Conservation (phyloP, 2,797 vertebrate species). For the Myotis findleyi region DNA sequence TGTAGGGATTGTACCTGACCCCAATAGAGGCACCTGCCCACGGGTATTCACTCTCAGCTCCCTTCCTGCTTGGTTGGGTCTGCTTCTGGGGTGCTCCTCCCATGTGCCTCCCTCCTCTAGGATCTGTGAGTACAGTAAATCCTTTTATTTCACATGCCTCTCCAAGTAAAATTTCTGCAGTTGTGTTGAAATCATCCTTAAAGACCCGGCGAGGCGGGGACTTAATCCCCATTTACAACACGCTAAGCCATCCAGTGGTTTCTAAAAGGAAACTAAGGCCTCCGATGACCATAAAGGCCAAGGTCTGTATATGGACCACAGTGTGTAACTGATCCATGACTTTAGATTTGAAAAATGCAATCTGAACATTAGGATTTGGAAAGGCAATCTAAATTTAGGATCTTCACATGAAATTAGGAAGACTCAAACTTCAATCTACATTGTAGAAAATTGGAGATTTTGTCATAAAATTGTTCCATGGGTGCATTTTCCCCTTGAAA, state of each 20-base stretch:
- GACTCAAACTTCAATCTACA: not conserved
- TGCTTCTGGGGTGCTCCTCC: not conserved
- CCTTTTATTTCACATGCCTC: not conserved
- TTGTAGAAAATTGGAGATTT: not conserved
- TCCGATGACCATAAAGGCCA: not conserved
- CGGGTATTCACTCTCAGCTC: not conserved
- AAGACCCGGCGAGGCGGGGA: not conserved
- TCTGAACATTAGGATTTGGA: not conserved
- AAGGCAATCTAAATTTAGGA: not conserved
- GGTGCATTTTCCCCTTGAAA: constrained; percentile 7
- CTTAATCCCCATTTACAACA: not conserved
- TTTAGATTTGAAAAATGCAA: not conserved
- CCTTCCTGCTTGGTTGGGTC: not conserved
- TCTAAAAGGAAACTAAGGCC: not conserved
- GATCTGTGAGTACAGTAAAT: not conserved
- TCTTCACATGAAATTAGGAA: not conserved
- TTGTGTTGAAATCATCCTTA: not conserved
- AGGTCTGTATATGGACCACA: not conserved
- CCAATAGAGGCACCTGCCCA: not conserved
- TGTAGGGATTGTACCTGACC: not conserved
- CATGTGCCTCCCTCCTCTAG: not conserved
- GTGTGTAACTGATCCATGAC: not conserved
- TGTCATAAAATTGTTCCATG: not conserved
- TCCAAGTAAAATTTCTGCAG: not conserved
- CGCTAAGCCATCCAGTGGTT: not conserved